phyloP scores from a whole-genome alignment of 2,113 vertebrate genomes.

The Hipposideros armiger region DNA sequence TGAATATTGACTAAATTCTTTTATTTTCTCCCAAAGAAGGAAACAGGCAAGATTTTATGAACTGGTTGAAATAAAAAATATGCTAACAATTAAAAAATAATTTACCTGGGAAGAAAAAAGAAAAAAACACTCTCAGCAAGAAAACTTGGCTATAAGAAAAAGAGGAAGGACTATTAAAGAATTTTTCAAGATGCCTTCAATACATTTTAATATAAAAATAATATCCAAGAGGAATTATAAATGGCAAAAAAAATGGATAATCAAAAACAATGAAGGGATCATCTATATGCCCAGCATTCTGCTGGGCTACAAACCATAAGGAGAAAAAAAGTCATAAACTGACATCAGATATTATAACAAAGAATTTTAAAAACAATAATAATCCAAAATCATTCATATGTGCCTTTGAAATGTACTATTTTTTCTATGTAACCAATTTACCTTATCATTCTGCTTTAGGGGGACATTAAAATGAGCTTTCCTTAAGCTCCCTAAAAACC shows the following conservation, averaged over 20 bases:
- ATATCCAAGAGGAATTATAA: conserved; percentile 19
- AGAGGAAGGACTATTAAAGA: background rate
- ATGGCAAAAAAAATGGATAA: background rate
- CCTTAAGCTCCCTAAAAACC: background rate
- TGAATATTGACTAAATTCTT: conserved; percentile 46
- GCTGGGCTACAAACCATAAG: background rate
- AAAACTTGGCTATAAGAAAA: conserved; percentile 11
- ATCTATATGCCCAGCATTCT: background rate
- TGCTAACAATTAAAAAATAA: conserved; percentile 17
- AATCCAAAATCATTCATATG: background rate
- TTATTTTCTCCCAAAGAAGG: conserved; percentile 3
- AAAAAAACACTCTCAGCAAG: background rate
- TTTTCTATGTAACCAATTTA: background rate
- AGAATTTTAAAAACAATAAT: background rate
- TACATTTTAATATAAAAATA: conserved; percentile 52
- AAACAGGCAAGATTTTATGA: conserved; percentile 36
- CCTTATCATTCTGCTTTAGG: background rate
- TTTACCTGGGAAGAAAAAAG: background rate
- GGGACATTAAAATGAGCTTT: conserved; percentile 38
- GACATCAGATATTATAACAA: background rate
- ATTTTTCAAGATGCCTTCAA: conserved; percentile 26
- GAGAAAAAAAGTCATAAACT: background rate
- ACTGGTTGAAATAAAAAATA: background rate
- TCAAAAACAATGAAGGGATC: background rate
- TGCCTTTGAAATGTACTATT: background rate